Evolutionary conservation across 2,113 vertebrate species (phyloP).

Genomic region (Hipposideros armiger): DNA sequence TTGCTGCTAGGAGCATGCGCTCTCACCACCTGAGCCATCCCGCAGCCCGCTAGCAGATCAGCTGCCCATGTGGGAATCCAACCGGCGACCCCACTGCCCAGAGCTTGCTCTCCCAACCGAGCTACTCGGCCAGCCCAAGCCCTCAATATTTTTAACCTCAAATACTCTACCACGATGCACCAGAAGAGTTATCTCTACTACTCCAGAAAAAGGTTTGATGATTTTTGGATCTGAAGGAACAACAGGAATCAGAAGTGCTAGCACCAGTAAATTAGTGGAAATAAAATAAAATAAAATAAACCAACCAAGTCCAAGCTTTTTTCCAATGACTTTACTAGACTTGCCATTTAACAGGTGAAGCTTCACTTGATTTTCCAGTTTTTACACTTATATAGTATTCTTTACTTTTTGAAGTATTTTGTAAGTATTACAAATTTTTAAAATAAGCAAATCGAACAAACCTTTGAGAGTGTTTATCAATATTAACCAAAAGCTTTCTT

Average conservation of each 20-base stretch:
- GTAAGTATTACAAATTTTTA: neutral
- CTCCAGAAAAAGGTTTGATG: neutral
- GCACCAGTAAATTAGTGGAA: neutral
- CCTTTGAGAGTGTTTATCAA: neutral
- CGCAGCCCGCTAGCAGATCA: too few relatives aligned
- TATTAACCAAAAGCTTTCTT: conserved; percentile 29
- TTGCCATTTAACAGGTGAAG: neutral
- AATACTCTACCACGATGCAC: neutral
- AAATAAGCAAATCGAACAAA: conserved; percentile 6
- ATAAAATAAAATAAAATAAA: neutral
- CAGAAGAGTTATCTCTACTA: neutral
- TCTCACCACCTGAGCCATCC: too few relatives aligned
- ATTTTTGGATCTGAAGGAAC: neutral
- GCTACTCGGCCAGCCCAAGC: too few relatives aligned
- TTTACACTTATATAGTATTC: neutral
- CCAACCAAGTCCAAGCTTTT: neutral
- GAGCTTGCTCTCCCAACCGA: too few relatives aligned
- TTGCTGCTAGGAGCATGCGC: too few relatives aligned
- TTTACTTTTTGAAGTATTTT: neutral
- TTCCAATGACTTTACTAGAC: neutral
- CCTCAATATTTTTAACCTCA: neutral
- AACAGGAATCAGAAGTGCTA: neutral
- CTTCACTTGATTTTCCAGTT: neutral
- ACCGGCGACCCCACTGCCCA: too few relatives aligned
- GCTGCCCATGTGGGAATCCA: too few relatives aligned